Percentiles rank a stretch among this genome's conserved stretches.
Conservation (phyloP, 2,113 vertebrate species). For the Tamias sibiricus region DNA sequence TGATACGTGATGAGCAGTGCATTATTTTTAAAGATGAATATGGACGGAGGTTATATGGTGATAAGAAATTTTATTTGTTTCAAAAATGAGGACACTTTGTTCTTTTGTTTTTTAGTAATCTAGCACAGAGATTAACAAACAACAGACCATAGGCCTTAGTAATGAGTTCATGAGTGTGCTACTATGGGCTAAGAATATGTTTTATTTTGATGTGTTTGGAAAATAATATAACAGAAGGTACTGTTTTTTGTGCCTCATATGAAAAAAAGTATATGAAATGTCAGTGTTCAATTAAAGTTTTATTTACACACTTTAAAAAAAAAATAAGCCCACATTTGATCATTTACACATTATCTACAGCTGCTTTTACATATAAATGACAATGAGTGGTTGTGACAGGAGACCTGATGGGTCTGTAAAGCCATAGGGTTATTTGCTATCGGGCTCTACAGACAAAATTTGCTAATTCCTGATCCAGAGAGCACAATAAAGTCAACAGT, state of each 20-base stretch:
- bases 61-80: slow-evolving; percentile 32
- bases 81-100: neutral
- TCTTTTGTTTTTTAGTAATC: slow-evolving; percentile 5
- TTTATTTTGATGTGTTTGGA: neutral
- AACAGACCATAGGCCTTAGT: neutral
- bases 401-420: neutral
- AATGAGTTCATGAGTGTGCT: neutral
- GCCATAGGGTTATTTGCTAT: neutral
- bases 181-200: neutral
- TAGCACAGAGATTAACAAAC: neutral
- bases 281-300: neutral
- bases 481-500: neutral
- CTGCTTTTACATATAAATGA: neutral
- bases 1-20: neutral
- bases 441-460: neutral
- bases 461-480: neutral
- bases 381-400: neutral
- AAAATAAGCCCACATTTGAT: neutral
- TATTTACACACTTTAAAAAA: slow-evolving; percentile 31
- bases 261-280: neutral
- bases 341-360: neutral
- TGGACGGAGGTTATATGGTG: neutral
- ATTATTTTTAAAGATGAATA: slow-evolving; percentile 31
- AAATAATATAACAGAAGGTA: neutral
- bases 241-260: neutral